These are phyloP conservation scores for Gavia stellata DNA, from an alignment of 2,113 vertebrate genomes.

Conservation along the genomic window DNA sequence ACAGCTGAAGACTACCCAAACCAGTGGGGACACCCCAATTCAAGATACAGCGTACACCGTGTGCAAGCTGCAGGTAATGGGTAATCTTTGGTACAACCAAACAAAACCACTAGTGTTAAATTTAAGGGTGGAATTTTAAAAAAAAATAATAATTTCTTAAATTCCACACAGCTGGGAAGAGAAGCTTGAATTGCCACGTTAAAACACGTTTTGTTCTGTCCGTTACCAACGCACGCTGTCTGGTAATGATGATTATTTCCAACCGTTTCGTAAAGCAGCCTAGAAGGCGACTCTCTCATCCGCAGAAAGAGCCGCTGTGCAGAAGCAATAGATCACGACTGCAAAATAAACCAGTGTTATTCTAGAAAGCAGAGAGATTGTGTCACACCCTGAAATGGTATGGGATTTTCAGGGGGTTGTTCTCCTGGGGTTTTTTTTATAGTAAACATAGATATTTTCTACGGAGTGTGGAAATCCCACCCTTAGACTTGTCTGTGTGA, in stretches of 20 bases:
- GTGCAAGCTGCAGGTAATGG: neutral
- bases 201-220: neutral
- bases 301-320: neutral
- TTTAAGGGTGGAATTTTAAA: neutral
- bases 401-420: neutral
- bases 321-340: neutral
- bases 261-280: neutral
- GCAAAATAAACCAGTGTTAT: neutral
- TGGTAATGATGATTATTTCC: neutral
- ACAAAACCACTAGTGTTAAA: neutral
- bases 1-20: neutral
- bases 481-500: neutral
- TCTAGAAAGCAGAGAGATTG: neutral
- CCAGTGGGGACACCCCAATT: neutral
- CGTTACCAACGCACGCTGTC: neutral
- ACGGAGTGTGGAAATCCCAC: neutral
- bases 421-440: neutral
- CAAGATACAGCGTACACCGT: accelerated
- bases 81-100: neutral
- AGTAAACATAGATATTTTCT: neutral
- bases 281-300: neutral
- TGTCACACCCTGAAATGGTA: neutral
- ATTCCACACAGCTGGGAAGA: neutral
- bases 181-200: neutral
- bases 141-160: neutral